Evolutionary conservation across 2,113 vertebrate species (phyloP), one percentile per base, ranked within the genome.

Genomic region (Balaenoptera acutorostrata): DNA sequence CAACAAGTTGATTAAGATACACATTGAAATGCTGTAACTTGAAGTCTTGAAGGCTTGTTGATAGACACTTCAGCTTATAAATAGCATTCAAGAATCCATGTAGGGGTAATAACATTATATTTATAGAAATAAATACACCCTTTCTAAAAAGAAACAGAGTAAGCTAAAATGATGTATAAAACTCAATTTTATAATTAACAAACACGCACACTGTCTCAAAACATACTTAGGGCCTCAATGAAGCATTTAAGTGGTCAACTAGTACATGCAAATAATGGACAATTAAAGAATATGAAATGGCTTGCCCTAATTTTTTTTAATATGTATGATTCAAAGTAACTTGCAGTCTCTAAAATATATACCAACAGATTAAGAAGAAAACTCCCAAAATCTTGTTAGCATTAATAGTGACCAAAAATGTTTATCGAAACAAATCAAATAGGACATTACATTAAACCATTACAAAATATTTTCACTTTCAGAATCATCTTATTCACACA

Each of bases 1-100:
- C 84, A 97, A 88, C 66, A 87, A 95, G 66, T 1, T 85, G 46
- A 94, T 95, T 97, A 90, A 96, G 94, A 88, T 77, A 87, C 13
- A 93, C 49, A 89, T 0, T 87, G 68, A 97, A 97, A 97, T 52
- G 36, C 46, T 94, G 6, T 93, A 91, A 96, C 71, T 89, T 92
- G 49, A 96, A 61, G n/a, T 94, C 87, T 87, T 96, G n/a, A 89
- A 97, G 36, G 29, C 33, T 71, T 59, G 23, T 9, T 94, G 77
- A 95, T 8, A 77, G 86, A 74, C 41, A 93, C 31, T 83, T 88
- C 33, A 8, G 59, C 66, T 97, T 97, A 92, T 57, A 96, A 95
- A 89, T 15, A 97, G 41, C 33, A 52, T 89, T 95, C 59, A 96
- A 95, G 96, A 94, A 68, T 82, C 44, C 20, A 33, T 21, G 1